phyloP scores from a whole-genome alignment of 2,113 vertebrate genomes.

The Gopherus evgoodei region DNA sequence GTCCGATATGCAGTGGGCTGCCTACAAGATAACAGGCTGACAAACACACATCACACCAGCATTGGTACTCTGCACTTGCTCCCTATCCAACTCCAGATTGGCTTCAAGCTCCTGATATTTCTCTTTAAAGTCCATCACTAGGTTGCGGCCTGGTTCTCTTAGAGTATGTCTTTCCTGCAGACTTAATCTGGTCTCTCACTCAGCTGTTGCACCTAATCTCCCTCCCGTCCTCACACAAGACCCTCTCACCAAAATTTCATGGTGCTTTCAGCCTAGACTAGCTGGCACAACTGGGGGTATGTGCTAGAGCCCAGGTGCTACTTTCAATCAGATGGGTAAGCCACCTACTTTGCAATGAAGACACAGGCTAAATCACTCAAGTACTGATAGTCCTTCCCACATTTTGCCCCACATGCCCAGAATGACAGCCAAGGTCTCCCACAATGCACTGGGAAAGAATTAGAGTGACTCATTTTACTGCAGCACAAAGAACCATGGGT shows the following conservation, averaged over 20 bases:
- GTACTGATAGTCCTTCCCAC: neutral
- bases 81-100: neutral
- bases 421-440: accelerated
- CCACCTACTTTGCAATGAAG: neutral
- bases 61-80: no score
- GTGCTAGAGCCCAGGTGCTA: neutral
- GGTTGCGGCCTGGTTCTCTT: neutral
- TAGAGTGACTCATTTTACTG: neutral
- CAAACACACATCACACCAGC: no score
- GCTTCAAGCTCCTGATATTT: neutral
- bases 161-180: neutral
- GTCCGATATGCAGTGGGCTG: neutral
- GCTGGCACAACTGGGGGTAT: neutral
- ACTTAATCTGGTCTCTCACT: neutral
- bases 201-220: neutral
- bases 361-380: neutral
- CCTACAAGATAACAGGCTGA: neutral
- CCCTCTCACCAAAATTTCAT: neutral
- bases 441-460: neutral
- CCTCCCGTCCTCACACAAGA: neutral
- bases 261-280: neutral
- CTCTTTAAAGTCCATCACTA: neutral
- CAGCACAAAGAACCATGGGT: neutral
- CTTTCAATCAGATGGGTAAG: neutral
- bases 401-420: neutral